A percentile compares a stretch with the other conserved stretches of the same genome.
These are phyloP conservation scores for Toxotes jaculatrix DNA, from an alignment of 2,113 vertebrate genomes.

Conservation along the genomic window DNA sequence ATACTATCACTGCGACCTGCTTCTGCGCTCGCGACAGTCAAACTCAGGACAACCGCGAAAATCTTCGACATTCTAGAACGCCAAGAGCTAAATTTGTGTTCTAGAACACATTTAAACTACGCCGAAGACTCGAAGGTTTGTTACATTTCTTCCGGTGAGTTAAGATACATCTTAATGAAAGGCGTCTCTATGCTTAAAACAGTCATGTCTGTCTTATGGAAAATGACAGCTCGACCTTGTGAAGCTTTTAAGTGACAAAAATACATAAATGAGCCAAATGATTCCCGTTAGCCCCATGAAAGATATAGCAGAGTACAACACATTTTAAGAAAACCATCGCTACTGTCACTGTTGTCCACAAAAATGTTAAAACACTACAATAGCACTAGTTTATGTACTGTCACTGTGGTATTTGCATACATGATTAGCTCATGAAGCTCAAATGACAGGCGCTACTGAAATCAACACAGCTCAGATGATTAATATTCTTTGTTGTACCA, in stretches of 20 bases:
- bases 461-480: neutral
- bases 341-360: neutral
- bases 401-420: neutral
- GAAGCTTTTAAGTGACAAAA: neutral
- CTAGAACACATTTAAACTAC: neutral
- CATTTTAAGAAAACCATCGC: no score
- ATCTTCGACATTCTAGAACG: neutral
- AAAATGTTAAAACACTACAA: neutral
- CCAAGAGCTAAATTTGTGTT: slow-evolving; percentile 5
- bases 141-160: slow-evolving; percentile 48
- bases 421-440: neutral
- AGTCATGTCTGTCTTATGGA: neutral
- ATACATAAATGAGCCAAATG: neutral
- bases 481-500: neutral
- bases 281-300: neutral
- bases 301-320: neutral
- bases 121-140: neutral
- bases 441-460: neutral
- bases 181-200: accelerated
- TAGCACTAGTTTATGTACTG: neutral
- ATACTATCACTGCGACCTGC: no score
- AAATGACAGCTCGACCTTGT: neutral
- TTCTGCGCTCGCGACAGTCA: slow-evolving; percentile 29
- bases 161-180: neutral
- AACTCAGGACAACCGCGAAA: slow-evolving; percentile 15